Base-by-base conservation (phyloP, 2,113 vertebrate genomes). In the Spea bombifrons region DNA sequence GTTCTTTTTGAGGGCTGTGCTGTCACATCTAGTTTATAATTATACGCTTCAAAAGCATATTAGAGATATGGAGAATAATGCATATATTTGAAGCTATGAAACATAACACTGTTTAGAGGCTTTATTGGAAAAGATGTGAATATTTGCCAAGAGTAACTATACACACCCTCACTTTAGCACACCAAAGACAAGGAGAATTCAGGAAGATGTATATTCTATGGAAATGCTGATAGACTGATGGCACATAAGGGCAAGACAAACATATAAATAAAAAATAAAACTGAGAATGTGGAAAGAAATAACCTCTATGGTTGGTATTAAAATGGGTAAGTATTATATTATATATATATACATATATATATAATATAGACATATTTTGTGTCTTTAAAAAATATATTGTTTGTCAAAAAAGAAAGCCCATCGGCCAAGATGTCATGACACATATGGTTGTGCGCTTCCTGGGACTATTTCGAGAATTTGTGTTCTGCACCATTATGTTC, bases 1-100 rank as follows among this genome's bases (percentile, higher is more conserved):
- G 85, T 82, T 85, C 74, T 84, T 81, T 86, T 67, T 82, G 75
- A 91, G 90, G 90, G 91, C 89, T 86, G 88, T 75, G 86, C 88
- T 92, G 89, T 93, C 93, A 93, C 86, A 92, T 90, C 87, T 91
- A 84, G 83, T 94, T 92, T 84, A 88, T 89, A 95, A 94, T 92
- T 90, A 92, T 86, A 90, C 86, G 84, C 81, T 86, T 93, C 89
- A 92, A 91, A 87, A 78, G 83, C 78, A 86, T 86, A 86, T 82
- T 87, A 88, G 92, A 91, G 86, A 90, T 89, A 84, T 70, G 84
- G 83, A 84, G 82, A 89, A 87, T 87, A 86, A 86, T 78, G 84
- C 84, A 83, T 66, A 85, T 64, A 81, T 83, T 84, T 85, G 85
- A 86, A 88, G 81, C 71, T 72, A 81, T 71, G 82, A 84, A 88